phyloP scores from a whole-genome alignment of 2,113 vertebrate species.

The Nothocercus julius region DNA sequence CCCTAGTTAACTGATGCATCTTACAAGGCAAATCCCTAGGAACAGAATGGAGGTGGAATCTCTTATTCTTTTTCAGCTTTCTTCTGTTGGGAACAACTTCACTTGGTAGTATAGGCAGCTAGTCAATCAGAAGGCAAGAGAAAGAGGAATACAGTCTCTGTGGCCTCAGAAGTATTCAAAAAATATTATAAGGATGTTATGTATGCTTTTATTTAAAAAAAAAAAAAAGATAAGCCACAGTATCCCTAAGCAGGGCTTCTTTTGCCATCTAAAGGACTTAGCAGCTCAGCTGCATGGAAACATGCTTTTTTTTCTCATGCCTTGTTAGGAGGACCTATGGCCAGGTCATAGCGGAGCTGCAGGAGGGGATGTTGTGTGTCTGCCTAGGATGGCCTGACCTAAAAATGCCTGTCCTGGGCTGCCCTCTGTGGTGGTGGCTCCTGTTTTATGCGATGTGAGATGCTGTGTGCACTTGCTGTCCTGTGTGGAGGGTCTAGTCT shows the following conservation, averaged over 20 bases:
- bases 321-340: not conserved
- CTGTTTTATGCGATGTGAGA: accelerated
- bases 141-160: not conserved
- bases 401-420: not conserved
- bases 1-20: accelerated
- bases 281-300: not conserved
- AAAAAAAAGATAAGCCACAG: not conserved
- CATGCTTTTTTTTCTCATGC: not conserved
- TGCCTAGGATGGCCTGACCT: not conserved
- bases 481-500: accelerated
- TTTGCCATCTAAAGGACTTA: accelerated
- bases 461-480: not conserved
- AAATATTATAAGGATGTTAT: too few relatives aligned
- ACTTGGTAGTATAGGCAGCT: not conserved
- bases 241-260: not conserved
- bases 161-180: too few relatives aligned
- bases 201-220: not conserved
- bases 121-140: not conserved
- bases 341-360: not conserved
- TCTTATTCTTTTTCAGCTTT: not conserved
- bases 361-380: accelerated
- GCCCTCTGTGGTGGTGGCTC: accelerated
- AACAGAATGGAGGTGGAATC: not conserved
- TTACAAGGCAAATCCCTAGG: not conserved
- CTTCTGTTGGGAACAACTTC: not conserved